Conservation (phyloP, 2,113 vertebrate species). For the Diadophis punctatus region DNA sequence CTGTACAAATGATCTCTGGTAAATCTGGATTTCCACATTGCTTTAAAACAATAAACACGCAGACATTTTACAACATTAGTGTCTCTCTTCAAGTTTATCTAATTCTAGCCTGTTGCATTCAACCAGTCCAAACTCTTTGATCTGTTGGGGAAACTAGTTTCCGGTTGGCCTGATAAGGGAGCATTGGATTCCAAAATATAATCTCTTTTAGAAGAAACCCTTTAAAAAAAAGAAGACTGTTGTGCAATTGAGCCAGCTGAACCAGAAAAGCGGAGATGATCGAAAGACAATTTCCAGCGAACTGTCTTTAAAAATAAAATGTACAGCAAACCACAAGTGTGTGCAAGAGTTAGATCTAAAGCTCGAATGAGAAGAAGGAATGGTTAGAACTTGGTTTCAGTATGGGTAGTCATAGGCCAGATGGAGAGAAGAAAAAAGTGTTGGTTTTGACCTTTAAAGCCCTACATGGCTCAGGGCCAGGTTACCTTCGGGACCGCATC, state of each 20-base stretch:
- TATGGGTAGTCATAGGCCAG: too few species aligned
- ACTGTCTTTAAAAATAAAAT: constrained; percentile 3
- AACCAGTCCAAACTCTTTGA: constrained; percentile 45
- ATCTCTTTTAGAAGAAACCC: constrained; percentile 30
- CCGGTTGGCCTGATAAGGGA: constrained; percentile 53
- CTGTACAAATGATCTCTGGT: constrained; percentile 9
- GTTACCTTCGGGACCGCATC: too few species aligned
- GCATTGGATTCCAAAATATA: constrained; percentile 67
- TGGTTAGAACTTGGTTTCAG: too few species aligned
- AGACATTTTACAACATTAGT: constrained; percentile 50
- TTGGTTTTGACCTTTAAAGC: too few species aligned
- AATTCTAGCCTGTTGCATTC: constrained; percentile 47
- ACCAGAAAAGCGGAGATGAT: constrained; percentile 32
- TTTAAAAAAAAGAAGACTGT: constrained; percentile 14
- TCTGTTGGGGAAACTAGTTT: constrained; percentile 38
- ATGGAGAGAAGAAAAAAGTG: too few species aligned
- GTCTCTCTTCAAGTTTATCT: constrained; percentile 47
- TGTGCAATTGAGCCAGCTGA: constrained; percentile 36
- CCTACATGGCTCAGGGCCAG: too few species aligned
- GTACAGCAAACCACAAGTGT: too few species aligned
- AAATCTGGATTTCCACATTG: constrained; percentile 27
- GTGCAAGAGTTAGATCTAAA: too few species aligned
- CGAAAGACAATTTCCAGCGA: constrained; percentile 33
- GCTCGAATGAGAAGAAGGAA: too few species aligned
- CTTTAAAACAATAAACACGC: constrained; percentile 36